Base-by-base conservation (phyloP, 2,888 invertebrate species). In the Melanostoma mellinum region DNA sequence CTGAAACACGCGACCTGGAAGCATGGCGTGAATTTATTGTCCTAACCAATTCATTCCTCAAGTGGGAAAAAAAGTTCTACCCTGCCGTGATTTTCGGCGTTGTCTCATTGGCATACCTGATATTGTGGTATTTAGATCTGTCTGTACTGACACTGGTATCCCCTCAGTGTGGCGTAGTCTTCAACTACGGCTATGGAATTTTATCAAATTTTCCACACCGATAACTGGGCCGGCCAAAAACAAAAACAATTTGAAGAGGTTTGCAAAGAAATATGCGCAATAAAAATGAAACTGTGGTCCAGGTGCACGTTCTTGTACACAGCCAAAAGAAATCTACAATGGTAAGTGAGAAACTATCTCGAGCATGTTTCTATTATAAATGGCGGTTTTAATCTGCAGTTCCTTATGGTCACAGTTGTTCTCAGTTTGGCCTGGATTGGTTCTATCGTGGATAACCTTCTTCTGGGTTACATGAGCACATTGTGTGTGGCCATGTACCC, bases 31-130 rank as follows among this genome's bases (percentile, higher is more conserved):
- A 95, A 92, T 92, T 95, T 9, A 92, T 96, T 65, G 89, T 96
- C 40, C 93, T 94, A 0, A 86, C 94, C 9, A 94, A 95, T 88
- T 94, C 95, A 0, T 91, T 96, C 32, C 91, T 96, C 35, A 90
- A 95, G 71, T 98, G 98, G 97, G 96, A 97, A 87, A 95, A 96
- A 88, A 94, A 95, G 85, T 96, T 95, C 93, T 95, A 97, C 90
- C 96, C 97, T 40, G 95, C 94, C 69, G 93, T 96, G 65, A 94
- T 97, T 85, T 90, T 96, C 86, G 95, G 94, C 44, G 91, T 91
- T 9, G 89, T 93, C 30, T 92, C 94, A 6, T 87, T 92, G 55
- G 87, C 93, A 76, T 95, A 92, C 91, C 93, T 96, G 75, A 88
- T 95, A 61, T 92, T 97, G 75, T 97, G 97, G 97, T 93, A 96